A percentile compares a stretch with the other conserved stretches of the same genome.
Conservation (phyloP, 1,140 invertebrate species). For the Archivesica marissinica region DNA sequence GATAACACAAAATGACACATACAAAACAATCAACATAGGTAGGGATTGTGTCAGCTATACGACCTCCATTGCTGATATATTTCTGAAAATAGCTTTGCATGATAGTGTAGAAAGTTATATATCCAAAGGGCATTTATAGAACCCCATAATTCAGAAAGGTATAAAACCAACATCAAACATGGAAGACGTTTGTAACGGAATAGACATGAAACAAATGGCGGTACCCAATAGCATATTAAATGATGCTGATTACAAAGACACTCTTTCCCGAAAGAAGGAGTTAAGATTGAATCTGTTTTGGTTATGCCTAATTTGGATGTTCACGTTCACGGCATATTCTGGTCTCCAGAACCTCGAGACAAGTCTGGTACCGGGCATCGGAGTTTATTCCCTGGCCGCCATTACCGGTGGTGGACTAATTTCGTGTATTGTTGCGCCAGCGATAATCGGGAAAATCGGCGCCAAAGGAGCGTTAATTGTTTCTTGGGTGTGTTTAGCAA, state of each 20-base stretch:
- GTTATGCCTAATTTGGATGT: slow-evolving; percentile 69
- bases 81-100: too few relatives aligned
- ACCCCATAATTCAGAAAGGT: too few relatives aligned
- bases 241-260: slow-evolving; percentile 15
- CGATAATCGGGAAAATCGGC: slow-evolving; percentile 66
- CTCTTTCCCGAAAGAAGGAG: slow-evolving; percentile 30
- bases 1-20: too few relatives aligned
- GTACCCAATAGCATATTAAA: slow-evolving; percentile 25
- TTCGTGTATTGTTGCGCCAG: slow-evolving; percentile 71
- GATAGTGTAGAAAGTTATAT: too few relatives aligned
- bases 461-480: slow-evolving; percentile 68
- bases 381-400: slow-evolving; percentile 69
- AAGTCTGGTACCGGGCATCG: slow-evolving; percentile 67
- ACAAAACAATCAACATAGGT: too few relatives aligned
- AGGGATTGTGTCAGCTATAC: too few relatives aligned
- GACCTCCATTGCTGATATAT: too few relatives aligned
- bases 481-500: slow-evolving; percentile 67
- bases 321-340: slow-evolving; percentile 71
- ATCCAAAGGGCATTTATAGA: too few relatives aligned
- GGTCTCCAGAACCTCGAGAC: slow-evolving; percentile 72
- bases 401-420: slow-evolving; percentile 71
- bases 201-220: not conserved
- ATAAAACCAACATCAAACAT: too few relatives aligned
- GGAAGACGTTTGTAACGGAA: too few relatives aligned
- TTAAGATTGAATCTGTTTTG: slow-evolving; percentile 63